Base-by-base conservation (phyloP, 1,140 invertebrate species). In the Telenomus remus region DNA sequence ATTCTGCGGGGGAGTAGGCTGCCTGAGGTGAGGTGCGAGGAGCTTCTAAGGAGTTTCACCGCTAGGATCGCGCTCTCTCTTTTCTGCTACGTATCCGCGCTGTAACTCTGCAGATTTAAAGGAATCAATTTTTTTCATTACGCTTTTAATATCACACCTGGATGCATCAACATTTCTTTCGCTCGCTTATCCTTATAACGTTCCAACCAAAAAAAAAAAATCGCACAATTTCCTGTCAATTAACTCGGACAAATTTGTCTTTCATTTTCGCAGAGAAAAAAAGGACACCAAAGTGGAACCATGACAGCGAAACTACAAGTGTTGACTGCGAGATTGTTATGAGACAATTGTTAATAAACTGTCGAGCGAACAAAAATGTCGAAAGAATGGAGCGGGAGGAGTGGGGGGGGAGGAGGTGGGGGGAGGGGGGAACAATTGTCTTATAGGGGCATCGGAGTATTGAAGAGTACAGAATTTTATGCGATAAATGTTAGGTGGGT, bases 401-500 rank as follows among this genome's bases (percentile, higher is more conserved):
- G 69, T 57, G 19, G 19, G 19, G 19, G 69, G 61, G n/a, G n/a
- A n/a, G n/a, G n/a, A n/a, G n/a, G n/a, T n/a, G n/a, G n/a, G n/a
- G n/a, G n/a, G 69, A 61, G 19, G 19, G 19, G 19, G 69, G 61
- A 80, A 76, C 80, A 77, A 81, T 68, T 76, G 59, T 64, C 49
- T 71, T 73, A 37, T 35, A 27, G 35, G 54, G 19, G 19, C 19
- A 27, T 1, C 13, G 37, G 16, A 13, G 56, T 53, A 63, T 59
- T 57, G 61, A 71, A 49, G 65, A 80, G 74, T 79, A 76, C 64
- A 80, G 81, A 76, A 83, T 85, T 85, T 83, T 76, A 76, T 85
- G 81, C 83, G 84, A 85, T 86, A 86, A 86, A 86, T 79, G 82
- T 81, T 75, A 79, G 80, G 73, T 47, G 81, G 81, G 80, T 86